A percentile compares a stretch with the other conserved stretches of the same genome.
These are phyloP conservation scores for Pao palembangensis DNA, from an alignment of 2,113 vertebrate species.

Conservation along the genomic window DNA sequence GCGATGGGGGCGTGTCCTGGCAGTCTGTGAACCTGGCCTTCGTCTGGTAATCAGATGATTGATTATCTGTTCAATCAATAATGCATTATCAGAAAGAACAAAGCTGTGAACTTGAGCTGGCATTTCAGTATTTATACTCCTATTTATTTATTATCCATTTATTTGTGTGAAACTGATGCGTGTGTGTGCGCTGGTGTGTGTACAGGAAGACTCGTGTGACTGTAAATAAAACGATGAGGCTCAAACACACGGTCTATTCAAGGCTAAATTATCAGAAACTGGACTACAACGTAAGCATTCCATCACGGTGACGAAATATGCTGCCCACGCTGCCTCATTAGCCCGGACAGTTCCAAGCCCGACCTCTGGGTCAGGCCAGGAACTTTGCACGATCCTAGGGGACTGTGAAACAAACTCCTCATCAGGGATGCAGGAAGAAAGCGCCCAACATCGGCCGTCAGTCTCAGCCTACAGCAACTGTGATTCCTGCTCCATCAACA, in stretches of 20 bases:
- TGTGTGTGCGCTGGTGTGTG: conserved; percentile 26
- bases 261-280: conserved; percentile 56
- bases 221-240: conserved; percentile 69
- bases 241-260: conserved; percentile 68
- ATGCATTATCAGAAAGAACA: conserved; percentile 33
- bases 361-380: neutral
- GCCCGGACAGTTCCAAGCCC: neutral
- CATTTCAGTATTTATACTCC: conserved; percentile 50
- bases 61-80: conserved; percentile 15
- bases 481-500: conserved; percentile 13
- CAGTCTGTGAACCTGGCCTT: too few species aligned
- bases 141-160: conserved; percentile 55
- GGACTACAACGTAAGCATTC: conserved; percentile 19
- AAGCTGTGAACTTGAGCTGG: conserved; percentile 31
- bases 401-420: too few species aligned
- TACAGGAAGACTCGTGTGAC: conserved; percentile 61
- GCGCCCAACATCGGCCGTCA: conserved; percentile 14
- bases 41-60: neutral
- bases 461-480: conserved; percentile 16
- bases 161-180: conserved; percentile 36
- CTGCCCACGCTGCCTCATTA: conserved; percentile 16
- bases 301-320: too few species aligned
- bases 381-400: neutral
- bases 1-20: neutral
- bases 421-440: conserved; percentile 1